Evolutionary conservation across 1,140 invertebrate genomes (phyloP), one percentile per base, ranked within the genome.

Genomic region (Matsumurasca onukii): DNA sequence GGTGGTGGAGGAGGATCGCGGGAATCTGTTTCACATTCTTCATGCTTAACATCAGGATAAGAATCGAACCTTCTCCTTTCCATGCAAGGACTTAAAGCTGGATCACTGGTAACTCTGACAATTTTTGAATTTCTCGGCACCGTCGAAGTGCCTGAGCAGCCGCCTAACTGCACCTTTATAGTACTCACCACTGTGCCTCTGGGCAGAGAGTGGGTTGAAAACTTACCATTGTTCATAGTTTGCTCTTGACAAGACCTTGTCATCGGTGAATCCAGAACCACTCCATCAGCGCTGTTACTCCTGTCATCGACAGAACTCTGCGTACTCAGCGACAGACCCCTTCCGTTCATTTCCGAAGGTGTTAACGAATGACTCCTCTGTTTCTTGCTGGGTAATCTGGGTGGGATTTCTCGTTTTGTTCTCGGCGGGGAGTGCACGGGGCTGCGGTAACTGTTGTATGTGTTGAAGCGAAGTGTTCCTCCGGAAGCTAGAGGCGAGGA

Each of bases 351-450:
- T 75, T 85, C 83, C 13, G 83, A 83, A 0, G 87, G 86, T 0
- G 87, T 88, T 29, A 89, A 73, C 25, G 87, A 88, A 73, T 88
- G 86, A 3, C 86, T 88, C 34, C 87, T 78, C 75, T 89, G 86
- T 72, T 89, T 88, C 74, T 89, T 89, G 66, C 85, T 84, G 29
- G 87, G 86, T n/a, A 88, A 79, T 68, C 86, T 74, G 25, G 87
- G 80, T 9, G 86, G 85, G 30, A 82, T 80, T 57, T 86, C 86
- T 12, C 84, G 81, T 70, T 83, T 82, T 20, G 80, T 78, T 24
- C 82, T 73, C 0, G 84, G 85, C 69, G 88, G 80, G 73, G 78
- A 81, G 75, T 83, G 75, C 77, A 83, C 70, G 73, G 80, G 73
- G 67, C 73, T 77, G 25, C 68, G 62, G 34, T 72, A 73, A 22